Percentiles rank a stretch among this genome's conserved stretches.
Evolutionary conservation across 2,888 invertebrate species (phyloP).

Genomic region (Hoplodrina blanda): DNA sequence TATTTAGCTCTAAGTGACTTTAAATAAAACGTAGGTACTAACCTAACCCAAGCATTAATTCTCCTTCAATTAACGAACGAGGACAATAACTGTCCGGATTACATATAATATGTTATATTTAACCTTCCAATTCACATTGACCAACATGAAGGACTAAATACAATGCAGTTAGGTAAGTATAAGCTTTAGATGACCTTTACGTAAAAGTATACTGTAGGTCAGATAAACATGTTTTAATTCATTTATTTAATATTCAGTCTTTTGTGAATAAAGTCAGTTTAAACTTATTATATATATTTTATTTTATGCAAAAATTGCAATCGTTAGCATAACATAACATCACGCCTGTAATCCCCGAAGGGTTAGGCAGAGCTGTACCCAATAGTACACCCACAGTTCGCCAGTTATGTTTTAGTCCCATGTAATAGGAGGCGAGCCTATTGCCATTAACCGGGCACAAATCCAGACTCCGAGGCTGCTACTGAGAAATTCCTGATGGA

Average conservation of each 20-base stretch:
- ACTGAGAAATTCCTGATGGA: too few species aligned
- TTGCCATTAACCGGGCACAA: too few species aligned
- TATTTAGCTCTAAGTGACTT: too few species aligned
- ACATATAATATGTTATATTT: background rate
- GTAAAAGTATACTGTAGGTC: too few species aligned
- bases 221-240: background rate
- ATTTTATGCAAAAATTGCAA: background rate
- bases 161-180: background rate
- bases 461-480: too few species aligned
- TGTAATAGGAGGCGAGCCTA: too few species aligned
- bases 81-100: constrained; percentile 4
- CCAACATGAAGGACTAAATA: background rate
- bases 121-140: background rate
- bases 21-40: too few species aligned
- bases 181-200: background rate
- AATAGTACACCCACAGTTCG: too few species aligned
- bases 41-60: background rate
- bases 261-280: background rate
- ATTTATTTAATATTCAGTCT: background rate
- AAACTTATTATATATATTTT: background rate
- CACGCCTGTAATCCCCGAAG: too few species aligned
- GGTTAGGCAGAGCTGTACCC: too few species aligned
- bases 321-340: too few species aligned
- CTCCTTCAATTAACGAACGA: background rate
- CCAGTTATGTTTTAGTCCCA: too few species aligned